These are phyloP conservation scores for Asarcornis scutulata DNA, from an alignment of 2,113 vertebrate genomes.

Conservation along the genomic window DNA sequence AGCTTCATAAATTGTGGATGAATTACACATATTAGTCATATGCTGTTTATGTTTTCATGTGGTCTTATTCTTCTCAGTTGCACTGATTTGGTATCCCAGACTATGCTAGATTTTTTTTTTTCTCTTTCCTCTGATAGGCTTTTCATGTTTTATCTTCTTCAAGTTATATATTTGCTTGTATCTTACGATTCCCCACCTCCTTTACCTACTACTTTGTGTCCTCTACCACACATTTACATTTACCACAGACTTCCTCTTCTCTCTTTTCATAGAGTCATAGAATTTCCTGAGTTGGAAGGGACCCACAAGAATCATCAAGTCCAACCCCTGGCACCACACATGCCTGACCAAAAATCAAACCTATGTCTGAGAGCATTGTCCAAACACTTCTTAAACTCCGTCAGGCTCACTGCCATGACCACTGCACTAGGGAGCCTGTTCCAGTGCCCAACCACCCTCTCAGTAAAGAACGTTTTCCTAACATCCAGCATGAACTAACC, in stretches of 20 bases:
- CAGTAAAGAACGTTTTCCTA: no score
- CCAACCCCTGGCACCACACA: no score
- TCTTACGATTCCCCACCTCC: background rate
- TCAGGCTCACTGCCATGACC: no score
- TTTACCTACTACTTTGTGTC: background rate
- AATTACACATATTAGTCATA: background rate
- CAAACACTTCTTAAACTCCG: no score
- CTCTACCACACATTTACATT: background rate
- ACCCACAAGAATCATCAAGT: no score
- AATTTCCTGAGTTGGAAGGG: no score
- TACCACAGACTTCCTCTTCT: background rate
- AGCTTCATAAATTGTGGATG: background rate
- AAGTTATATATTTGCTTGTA: background rate
- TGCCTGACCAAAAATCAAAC: no score
- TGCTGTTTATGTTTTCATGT: background rate
- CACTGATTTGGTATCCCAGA: background rate
- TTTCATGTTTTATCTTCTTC: background rate
- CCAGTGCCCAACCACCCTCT: no score
- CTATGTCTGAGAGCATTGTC: no score
- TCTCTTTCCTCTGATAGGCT: background rate
- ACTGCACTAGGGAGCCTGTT: no score
- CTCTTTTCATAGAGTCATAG: background rate
- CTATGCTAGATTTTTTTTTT: background rate
- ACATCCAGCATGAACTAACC: no score
- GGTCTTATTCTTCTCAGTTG: background rate